Evolutionary conservation across 2,888 invertebrate genomes (phyloP).

Genomic region (Hylaea fasciaria): DNA sequence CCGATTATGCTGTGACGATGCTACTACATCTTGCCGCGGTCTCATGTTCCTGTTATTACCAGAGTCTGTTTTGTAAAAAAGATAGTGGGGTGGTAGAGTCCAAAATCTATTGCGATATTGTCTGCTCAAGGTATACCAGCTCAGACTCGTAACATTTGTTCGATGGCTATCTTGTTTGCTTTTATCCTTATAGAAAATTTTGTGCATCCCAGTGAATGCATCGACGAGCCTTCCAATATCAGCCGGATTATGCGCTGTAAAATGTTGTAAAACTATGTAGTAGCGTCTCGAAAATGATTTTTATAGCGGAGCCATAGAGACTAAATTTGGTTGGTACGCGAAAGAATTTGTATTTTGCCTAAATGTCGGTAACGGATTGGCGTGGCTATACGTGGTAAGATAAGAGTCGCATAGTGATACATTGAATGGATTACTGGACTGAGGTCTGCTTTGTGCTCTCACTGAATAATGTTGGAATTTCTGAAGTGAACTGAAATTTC

Average conservation of each 20-base stretch:
- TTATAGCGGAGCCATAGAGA: conserved; percentile 52
- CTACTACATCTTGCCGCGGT: too few relatives aligned
- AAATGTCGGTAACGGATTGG: conserved; percentile 83
- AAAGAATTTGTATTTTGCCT: conserved; percentile 79
- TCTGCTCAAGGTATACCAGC: conserved; percentile 8
- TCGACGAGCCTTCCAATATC: conserved; percentile 82
- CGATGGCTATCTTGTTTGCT: conserved; percentile 84
- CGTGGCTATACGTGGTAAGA: conserved; percentile 76
- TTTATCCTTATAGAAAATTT: conserved; percentile 85
- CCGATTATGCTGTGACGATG: too few relatives aligned
- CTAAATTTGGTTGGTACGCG: conserved; percentile 50
- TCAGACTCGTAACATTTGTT: conserved; percentile 67
- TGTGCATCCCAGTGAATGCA: conserved; percentile 83
- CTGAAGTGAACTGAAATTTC: not conserved
- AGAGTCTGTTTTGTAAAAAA: too few relatives aligned
- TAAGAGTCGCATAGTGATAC: conserved; percentile 79
- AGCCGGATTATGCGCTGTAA: conserved; percentile 77
- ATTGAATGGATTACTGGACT: conserved; percentile 78
- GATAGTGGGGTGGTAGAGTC: not conserved
- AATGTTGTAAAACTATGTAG: conserved; percentile 70
- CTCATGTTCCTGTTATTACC: too few relatives aligned
- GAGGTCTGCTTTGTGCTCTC: conserved; percentile 64
- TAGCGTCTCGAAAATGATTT: conserved; percentile 53
- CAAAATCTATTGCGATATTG: conserved; percentile 17
- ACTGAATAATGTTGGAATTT: conserved; percentile 21